Evolutionary conservation across 2,797 vertebrate genomes (phyloP), one percentile per base, ranked within the genome.

Genomic region (Crocodylus rhombifer): DNA sequence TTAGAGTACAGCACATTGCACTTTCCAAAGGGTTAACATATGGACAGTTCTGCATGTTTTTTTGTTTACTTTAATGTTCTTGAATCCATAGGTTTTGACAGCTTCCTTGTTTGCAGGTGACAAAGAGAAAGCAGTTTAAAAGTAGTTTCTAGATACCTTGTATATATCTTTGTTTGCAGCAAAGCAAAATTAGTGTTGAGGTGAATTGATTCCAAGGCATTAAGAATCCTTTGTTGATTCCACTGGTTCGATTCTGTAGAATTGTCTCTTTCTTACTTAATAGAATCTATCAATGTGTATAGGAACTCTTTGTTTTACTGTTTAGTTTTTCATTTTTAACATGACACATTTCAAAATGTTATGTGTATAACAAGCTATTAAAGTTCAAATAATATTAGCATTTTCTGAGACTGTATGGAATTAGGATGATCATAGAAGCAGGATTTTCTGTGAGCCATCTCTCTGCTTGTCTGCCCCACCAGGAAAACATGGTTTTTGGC

Each of bases 1-100:
- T 90, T 89, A n/a, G 74, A 83, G 63, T 55, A 76, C 80, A 92
- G 77, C 61, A 82, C 75, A 64, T 60, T 77, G 15, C 57, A 86
- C 87, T 82, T 89, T 87, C 87, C 87, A 92, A 89, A 82, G 79
- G 74, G 79, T 65, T 61, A 78, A 89, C 78, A 86, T 86, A 75
- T 26, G 74, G 79, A 82, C 91, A 92, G 56, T 92, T 10, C 30
- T 78, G 71, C 64, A 33, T 14, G 42, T 82, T 76, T 82, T 33
- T 33, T 55, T 77, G 62, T 23, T 30, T 78, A 25, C 18, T 60
- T 61, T 28, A 14, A 65, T 55, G 55, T 64, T 74, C 20, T 56
- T 71, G 21, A 78, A 85, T 81, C 65, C 28, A 14, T 85, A 73
- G 65, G 15, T 62, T 67, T 23, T 71, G 18, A 62, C 57, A 71